phyloP scores from a whole-genome alignment of 2,113 vertebrate species.

The Petromus typicus region DNA sequence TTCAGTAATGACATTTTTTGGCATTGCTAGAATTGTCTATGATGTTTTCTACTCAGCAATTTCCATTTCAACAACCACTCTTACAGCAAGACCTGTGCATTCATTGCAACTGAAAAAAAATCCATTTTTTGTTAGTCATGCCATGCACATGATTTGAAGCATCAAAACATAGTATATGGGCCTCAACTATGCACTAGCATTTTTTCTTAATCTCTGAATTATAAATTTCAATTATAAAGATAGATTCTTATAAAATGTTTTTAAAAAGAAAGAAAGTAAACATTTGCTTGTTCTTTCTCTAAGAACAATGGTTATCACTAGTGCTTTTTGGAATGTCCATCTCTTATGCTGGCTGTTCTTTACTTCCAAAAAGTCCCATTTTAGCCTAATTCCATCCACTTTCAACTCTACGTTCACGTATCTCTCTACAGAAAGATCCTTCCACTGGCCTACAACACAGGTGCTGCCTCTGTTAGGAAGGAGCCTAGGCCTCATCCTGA shows the following conservation, averaged over 20 bases:
- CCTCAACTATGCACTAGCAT: not conserved
- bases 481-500: not conserved
- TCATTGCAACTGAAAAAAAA: not conserved
- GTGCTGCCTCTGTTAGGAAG: not conserved
- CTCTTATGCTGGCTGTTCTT: not conserved
- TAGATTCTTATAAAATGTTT: not conserved
- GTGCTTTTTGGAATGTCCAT: not conserved
- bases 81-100: not conserved
- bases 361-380: not conserved
- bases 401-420: not conserved
- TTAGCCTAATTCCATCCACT: not conserved
- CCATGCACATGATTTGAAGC: not conserved
- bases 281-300: not conserved
- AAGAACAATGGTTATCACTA: not conserved
- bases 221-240: not conserved
- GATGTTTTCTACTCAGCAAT: not conserved
- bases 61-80: not conserved
- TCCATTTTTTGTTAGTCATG: not conserved
- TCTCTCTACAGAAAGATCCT: not conserved
- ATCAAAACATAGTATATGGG: not conserved
- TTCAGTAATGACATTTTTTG: not conserved
- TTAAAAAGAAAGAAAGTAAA: not conserved
- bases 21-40: not conserved
- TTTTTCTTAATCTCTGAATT: not conserved
- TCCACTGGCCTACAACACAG: not conserved